Conservation (phyloP, 2,797 vertebrate genomes). For the Ceryle rudis region DNA sequence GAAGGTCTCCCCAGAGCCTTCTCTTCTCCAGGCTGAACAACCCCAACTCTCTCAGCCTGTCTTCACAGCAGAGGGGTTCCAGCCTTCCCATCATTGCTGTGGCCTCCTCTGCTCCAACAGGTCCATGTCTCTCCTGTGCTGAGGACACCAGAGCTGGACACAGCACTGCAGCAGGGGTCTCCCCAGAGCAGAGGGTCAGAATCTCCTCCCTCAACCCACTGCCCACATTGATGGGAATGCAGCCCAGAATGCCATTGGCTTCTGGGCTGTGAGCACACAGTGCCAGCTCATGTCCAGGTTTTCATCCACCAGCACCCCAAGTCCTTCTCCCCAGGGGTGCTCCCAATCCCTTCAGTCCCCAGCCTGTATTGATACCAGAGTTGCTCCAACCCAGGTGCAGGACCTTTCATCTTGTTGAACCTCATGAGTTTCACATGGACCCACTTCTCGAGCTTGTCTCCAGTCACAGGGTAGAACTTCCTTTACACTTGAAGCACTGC, state of each 20-base stretch:
- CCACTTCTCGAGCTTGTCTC: background rate
- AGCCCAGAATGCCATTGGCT: too few relatives aligned
- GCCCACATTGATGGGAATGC: rapidly evolving
- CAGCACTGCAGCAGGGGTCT: background rate
- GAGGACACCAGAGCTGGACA: background rate
- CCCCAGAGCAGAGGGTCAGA: background rate
- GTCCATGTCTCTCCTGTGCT: background rate
- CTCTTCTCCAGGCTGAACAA: too few relatives aligned
- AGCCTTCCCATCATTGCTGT: background rate
- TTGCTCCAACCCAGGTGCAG: background rate
- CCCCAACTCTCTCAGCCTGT: too few relatives aligned
- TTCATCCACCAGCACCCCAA: background rate
- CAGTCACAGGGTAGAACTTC: too few relatives aligned
- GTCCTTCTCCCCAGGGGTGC: background rate
- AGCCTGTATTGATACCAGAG: background rate
- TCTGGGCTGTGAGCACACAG: too few relatives aligned
- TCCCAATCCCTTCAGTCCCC: background rate
- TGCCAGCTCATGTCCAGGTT: background rate
- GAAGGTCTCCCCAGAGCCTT: too few relatives aligned
- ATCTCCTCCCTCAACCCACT: background rate
- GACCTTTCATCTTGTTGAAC: background rate
- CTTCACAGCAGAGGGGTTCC: background rate
- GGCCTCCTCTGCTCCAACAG: background rate
- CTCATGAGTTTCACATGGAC: too few relatives aligned
- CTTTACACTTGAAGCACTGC: background rate